Evolutionary conservation across 2,797 vertebrate species (phyloP).

Genomic region (Tiaroga cobitis): DNA sequence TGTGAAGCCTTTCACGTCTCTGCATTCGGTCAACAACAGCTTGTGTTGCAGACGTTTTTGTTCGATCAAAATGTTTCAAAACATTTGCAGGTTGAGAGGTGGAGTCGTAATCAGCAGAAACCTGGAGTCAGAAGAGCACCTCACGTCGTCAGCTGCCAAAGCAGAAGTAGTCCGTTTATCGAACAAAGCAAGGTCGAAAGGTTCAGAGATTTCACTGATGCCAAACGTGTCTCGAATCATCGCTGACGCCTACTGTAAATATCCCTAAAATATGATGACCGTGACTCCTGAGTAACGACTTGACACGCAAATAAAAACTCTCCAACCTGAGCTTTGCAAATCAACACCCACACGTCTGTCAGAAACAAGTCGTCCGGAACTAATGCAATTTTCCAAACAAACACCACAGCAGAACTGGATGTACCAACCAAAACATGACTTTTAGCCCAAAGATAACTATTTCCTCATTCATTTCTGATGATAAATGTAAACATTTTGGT

Average conservation of each 20-base stretch:
- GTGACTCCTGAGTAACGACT: background rate
- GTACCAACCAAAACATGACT: background rate
- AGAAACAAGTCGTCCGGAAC: conserved; percentile 1
- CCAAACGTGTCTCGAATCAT: background rate
- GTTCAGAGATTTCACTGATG: background rate
- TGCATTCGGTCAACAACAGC: conserved; percentile 30
- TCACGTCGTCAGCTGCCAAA: conserved; percentile 11
- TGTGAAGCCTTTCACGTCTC: background rate
- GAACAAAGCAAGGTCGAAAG: conserved; percentile 27
- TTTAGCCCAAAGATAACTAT: background rate
- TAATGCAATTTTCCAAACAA: conserved; percentile 6
- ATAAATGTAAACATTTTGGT: conserved; percentile 24
- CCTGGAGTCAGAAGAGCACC: conserved; percentile 2
- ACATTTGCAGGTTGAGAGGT: conserved; percentile 28
- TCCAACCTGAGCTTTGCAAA: conserved; percentile 8
- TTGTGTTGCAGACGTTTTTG: conserved; percentile 7
- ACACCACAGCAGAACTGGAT: background rate
- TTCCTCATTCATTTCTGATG: conserved; percentile 16
- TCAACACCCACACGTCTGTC: conserved; percentile 1
- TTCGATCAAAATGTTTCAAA: conserved; percentile 35
- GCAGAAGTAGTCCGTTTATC: background rate
- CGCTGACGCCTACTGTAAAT: conserved; percentile 4
- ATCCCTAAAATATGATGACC: conserved; percentile 4
- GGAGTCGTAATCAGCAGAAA: conserved; percentile 30
- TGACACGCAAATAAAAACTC: background rate